phyloP scores from a whole-genome alignment of 2,888 invertebrate genomes.

The Ernsta delagoae region DNA sequence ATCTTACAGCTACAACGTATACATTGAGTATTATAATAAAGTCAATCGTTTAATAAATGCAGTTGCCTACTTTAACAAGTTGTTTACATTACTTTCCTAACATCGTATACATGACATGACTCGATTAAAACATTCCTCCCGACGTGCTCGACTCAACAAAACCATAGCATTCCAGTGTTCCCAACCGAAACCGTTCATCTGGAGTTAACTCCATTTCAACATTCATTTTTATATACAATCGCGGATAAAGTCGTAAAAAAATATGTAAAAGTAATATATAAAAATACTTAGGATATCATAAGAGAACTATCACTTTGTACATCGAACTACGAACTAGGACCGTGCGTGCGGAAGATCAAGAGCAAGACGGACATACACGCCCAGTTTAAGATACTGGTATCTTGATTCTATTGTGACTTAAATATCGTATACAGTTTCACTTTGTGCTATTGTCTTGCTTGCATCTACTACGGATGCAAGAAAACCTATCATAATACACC shows the following conservation, averaged over 20 bases:
- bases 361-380: slow-evolving; percentile 19
- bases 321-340: slow-evolving; percentile 73
- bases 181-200: slow-evolving; percentile 68
- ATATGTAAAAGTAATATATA: slow-evolving; percentile 83
- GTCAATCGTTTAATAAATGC: slow-evolving; percentile 79
- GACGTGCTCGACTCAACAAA: slow-evolving; percentile 35
- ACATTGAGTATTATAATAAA: slow-evolving; percentile 81
- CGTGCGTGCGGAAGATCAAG: slow-evolving; percentile 66
- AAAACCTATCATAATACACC: slow-evolving; percentile 3
- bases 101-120: slow-evolving; percentile 77
- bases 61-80: slow-evolving; percentile 73
- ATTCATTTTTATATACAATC: slow-evolving; percentile 72
- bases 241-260: slow-evolving; percentile 82
- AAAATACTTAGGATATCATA: slow-evolving; percentile 83
- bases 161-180: slow-evolving; percentile 56
- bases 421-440: slow-evolving; percentile 32
- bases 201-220: slow-evolving; percentile 61
- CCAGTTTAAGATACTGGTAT: too few species aligned
- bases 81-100: slow-evolving; percentile 66
- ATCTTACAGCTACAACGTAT: slow-evolving; percentile 78
- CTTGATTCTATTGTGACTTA: neutral
- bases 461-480: slow-evolving; percentile 23
- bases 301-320: slow-evolving; percentile 85
- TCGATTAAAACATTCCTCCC: slow-evolving; percentile 54
- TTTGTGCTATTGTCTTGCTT: neutral